Base-by-base conservation (phyloP, 2,113 vertebrate genomes). In the Trichomycterus rosablanca region DNA sequence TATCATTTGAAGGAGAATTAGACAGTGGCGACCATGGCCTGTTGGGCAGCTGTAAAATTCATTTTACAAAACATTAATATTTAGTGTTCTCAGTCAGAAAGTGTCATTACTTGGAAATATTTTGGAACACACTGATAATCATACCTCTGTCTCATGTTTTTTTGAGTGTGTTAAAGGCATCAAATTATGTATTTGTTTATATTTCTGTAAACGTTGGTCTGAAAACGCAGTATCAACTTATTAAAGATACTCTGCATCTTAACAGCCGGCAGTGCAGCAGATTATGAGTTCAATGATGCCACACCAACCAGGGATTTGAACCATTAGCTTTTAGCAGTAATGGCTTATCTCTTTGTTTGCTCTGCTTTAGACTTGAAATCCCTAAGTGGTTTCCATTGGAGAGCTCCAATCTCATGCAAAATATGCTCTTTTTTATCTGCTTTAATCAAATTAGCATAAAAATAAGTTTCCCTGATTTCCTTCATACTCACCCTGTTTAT, bases 301-400 rank as follows among this genome's bases (percentile, higher is more conserved):
- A 9, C 16, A 53, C 50, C 20, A 18, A 28, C 19, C 10, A 55
- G 30, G 22, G 52, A 64, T 64, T 64, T 56, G 62, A 26, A 46
- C 19, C 51, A 56, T 64, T 64, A 64, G 16, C 32, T 20, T 11
- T 9, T 56, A 53, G 60, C 61, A 69, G 59, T 42, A 9, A 32
- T 54, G 61, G 46, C 52, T 37, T 15, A 45, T 28, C 12, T 6
- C 50, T 45, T 26, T 28, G 50, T 54, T 55, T 14, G 28, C 35
- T 45, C 68, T 19, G 23, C 19, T 63, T 45, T 28, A 37, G 52
- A 5, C 51, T 30, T 30, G 24, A 63, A 15, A 53, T 49, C 49
- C 26, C 19, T 53, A 14, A 54, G 37, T 42, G 50, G 39, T 34
- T 18, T 35, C n/a, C 20, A 35, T 30, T 39, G 20, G 62, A 39